phyloP scores from a whole-genome alignment of 1,140 invertebrate species.

The Phocides pigmalion region DNA sequence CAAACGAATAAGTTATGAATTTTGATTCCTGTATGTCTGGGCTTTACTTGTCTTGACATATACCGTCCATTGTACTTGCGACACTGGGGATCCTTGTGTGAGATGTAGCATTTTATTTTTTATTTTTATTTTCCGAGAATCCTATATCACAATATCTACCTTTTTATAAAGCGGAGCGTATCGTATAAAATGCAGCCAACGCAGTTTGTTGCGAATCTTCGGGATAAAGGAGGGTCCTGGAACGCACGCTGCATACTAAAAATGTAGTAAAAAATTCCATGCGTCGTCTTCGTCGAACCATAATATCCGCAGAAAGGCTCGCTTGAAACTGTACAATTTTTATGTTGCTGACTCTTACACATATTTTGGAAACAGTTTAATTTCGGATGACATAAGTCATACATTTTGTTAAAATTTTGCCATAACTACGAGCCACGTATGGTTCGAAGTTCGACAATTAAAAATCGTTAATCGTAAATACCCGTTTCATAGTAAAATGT shows the following conservation, averaged over 20 bases:
- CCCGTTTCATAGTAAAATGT: too few relatives aligned
- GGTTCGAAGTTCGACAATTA: too few relatives aligned
- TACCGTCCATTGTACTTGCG: too few relatives aligned
- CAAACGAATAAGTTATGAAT: too few relatives aligned
- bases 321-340: slow-evolving; percentile 1
- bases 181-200: slow-evolving; percentile 65
- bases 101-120: too few relatives aligned
- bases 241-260: slow-evolving; percentile 68
- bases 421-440: too few relatives aligned
- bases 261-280: slow-evolving; percentile 63
- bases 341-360: background rate
- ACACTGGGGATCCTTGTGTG: too few relatives aligned
- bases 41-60: too few relatives aligned
- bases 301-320: slow-evolving; percentile 12
- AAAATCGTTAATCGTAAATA: too few relatives aligned
- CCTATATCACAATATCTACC: slow-evolving; percentile 16
- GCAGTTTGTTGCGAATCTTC: slow-evolving; percentile 56
- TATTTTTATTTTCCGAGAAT: slow-evolving; percentile 24
- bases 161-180: slow-evolving; percentile 42
- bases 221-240: slow-evolving; percentile 57
- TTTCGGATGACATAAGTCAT: too few relatives aligned
- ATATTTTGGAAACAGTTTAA: slow-evolving; percentile 12
- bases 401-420: too few relatives aligned
- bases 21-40: too few relatives aligned
- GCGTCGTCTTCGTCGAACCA: slow-evolving; percentile 17